Percentiles rank a stretch among this genome's conserved stretches.
Evolutionary conservation across 2,113 vertebrate genomes (phyloP).

Genomic region (Otocyon megalotis): DNA sequence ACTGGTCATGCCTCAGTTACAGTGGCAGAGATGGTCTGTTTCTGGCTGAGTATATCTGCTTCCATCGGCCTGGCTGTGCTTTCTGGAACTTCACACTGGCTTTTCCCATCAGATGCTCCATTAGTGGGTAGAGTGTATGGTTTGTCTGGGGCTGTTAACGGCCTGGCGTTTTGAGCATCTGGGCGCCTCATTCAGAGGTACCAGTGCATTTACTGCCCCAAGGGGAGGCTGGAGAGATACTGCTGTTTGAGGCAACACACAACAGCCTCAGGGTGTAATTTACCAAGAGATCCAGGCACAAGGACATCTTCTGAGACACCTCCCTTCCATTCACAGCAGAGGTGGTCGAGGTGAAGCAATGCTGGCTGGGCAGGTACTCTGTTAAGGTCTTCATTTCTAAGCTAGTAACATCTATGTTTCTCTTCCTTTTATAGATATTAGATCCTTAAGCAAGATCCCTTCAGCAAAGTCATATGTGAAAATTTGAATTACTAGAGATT

Average conservation of each 20-base stretch:
- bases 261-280: background rate
- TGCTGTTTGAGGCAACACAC: background rate
- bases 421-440: background rate
- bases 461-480: background rate
- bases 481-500: background rate
- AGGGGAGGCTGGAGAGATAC: background rate
- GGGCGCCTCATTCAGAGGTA: background rate
- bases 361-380: background rate
- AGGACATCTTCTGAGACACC: background rate
- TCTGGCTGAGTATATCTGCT: background rate
- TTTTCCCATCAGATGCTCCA: background rate
- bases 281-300: background rate
- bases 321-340: background rate
- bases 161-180: background rate
- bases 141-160: background rate
- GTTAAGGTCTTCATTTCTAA: slow-evolving; percentile 34
- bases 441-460: slow-evolving; percentile 2
- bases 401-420: slow-evolving; percentile 9
- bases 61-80: background rate
- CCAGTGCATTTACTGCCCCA: background rate
- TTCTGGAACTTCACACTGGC: background rate
- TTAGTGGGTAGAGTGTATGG: background rate
- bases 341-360: background rate
- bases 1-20: background rate
- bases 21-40: background rate